Evolutionary conservation across 2,113 vertebrate genomes (phyloP), one percentile per base, ranked within the genome.

Genomic region (Melanocharis versteri): DNA sequence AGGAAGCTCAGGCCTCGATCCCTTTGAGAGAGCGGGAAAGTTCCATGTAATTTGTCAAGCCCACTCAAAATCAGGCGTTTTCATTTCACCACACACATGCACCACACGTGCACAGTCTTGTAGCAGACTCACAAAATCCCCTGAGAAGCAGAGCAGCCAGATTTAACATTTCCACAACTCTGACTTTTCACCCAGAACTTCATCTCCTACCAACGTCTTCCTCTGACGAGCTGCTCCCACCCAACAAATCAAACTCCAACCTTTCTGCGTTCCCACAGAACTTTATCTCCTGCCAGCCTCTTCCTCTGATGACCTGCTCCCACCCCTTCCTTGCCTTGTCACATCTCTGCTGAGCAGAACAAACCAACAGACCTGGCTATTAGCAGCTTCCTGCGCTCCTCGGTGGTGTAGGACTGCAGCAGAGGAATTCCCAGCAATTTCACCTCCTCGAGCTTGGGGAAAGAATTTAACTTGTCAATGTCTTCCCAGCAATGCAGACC

Each of bases 361-460:
- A 73, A 89, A 39, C 51, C 68, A 62, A 86, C 96, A 94, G 71
- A 98, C 98, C 98, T 98, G 96, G 99, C 99, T 95, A 99, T 96
- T 44, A 99, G 98, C 90, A 99, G 98, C 94, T 98, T 99, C 65
- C 98, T 98, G 58, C 99, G 98, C 56, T 99, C 99, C 66, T 99
- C 98, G 0, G 98, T 98, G 95, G 97, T 98, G 90, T 99, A 99
- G 16, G 98, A 98, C 98, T 99, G 98, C 95, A 99, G 96, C 89
- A 99, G 97, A 87, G 99, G 99, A 87, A 99, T 99, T 81, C 99
- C 99, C 93, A 98, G 97, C 60, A 99, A 98, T 85, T 99, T 98
- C 79, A 99, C 98, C 94, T 99, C 99, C 97, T 98, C 98, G 22
- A 99, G 98, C 90, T 99, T 99, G 13, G 99, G 99, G 78, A 99